Conservation (phyloP, 2,797 vertebrate genomes). For the Liasis olivaceus region DNA sequence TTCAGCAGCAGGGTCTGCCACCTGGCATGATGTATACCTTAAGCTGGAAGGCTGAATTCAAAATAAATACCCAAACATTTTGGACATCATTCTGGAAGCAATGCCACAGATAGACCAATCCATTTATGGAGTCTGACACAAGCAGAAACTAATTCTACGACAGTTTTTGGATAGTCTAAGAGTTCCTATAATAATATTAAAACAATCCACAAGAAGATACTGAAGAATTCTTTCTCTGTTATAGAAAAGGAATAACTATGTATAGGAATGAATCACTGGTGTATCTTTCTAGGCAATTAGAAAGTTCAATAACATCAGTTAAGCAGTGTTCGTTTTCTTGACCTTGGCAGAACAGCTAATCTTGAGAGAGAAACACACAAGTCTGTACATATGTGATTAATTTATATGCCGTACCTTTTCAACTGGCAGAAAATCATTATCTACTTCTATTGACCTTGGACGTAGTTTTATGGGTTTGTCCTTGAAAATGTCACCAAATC, state of each 20-base stretch:
- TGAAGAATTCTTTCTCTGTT: neutral
- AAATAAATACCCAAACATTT: neutral
- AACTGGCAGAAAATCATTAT: slow-evolving; percentile 79
- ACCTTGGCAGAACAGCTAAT: neutral
- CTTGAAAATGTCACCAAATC: slow-evolving; percentile 98
- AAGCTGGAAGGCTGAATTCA: neutral
- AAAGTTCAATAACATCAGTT: neutral
- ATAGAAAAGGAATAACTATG: neutral
- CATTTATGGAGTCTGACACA: neutral
- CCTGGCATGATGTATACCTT: neutral
- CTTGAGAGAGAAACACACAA: neutral
- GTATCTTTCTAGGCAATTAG: neutral
- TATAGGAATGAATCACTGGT: neutral
- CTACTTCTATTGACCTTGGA: slow-evolving; percentile 91
- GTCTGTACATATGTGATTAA: slow-evolving; percentile 8
- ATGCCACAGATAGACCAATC: neutral
- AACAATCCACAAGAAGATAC: neutral
- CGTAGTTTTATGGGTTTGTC: slow-evolving; percentile 94
- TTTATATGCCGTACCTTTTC: slow-evolving; percentile 78
- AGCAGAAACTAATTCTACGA: neutral
- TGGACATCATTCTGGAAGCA: neutral
- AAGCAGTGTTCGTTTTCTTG: neutral
- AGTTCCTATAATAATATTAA: neutral
- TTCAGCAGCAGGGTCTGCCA: neutral
- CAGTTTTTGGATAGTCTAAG: neutral